Evolutionary conservation across 2,888 invertebrate genomes (phyloP).

Genomic region (Tubiluchus corallicola): DNA sequence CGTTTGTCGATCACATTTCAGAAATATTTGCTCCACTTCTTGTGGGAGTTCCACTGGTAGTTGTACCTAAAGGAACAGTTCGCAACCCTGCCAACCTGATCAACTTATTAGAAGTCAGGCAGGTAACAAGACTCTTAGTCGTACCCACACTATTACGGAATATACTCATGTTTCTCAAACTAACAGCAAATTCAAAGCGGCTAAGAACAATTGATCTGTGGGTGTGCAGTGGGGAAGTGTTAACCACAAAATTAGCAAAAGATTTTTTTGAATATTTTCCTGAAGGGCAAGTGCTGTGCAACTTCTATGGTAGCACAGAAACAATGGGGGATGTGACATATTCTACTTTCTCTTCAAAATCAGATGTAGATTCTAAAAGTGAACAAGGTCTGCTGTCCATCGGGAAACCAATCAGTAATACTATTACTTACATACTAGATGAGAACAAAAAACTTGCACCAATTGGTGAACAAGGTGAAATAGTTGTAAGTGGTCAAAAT

Average conservation of each 20-base stretch:
- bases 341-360: constrained; percentile 40
- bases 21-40: constrained; percentile 73
- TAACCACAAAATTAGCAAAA: constrained; percentile 46
- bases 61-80: constrained; percentile 51
- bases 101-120: constrained; percentile 43
- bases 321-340: constrained; percentile 78
- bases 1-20: constrained; percentile 71
- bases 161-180: constrained; percentile 38
- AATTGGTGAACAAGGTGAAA: constrained; percentile 56
- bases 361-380: constrained; percentile 16
- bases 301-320: constrained; percentile 79
- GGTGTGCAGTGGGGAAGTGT: constrained; percentile 70
- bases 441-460: constrained; percentile 46
- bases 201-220: constrained; percentile 40
- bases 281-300: constrained; percentile 44
- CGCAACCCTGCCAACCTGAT: constrained; percentile 59
- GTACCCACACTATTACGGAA: constrained; percentile 65
- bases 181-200: too few relatives aligned
- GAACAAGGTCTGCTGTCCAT: constrained; percentile 51
- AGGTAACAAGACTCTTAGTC: constrained; percentile 33
- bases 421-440: constrained; percentile 57
- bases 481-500: constrained; percentile 60
- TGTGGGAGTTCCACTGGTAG: constrained; percentile 47
- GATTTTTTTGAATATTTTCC: constrained; percentile 54
- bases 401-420: constrained; percentile 61